A percentile compares a stretch with the other conserved stretches of the same genome.
Conservation (phyloP, 2,797 vertebrate species). For the Hephaestus fuliginosus region DNA sequence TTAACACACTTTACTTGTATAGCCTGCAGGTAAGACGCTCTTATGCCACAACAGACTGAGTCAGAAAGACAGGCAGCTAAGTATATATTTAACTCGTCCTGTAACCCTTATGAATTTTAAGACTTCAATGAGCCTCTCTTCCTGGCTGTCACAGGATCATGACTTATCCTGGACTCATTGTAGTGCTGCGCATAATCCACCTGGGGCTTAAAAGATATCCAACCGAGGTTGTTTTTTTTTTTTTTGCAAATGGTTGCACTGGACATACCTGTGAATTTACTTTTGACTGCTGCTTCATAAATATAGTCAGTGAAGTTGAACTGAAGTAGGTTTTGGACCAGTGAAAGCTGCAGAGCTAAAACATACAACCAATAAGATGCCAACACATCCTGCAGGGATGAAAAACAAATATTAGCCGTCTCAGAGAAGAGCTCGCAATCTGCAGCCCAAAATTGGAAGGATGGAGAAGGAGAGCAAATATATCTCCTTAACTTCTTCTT, state of each 20-base stretch:
- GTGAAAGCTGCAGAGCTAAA: constrained; percentile 33
- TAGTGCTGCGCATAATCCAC: constrained; percentile 25
- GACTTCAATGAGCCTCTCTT: constrained; percentile 38
- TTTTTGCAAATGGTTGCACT: background rate
- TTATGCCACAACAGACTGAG: background rate
- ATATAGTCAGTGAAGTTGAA: background rate
- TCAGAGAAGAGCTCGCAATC: constrained; percentile 35
- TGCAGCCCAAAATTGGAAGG: constrained; percentile 28
- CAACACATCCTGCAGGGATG: constrained; percentile 43
- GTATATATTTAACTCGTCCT: constrained; percentile 35
- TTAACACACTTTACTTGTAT: constrained; percentile 2
- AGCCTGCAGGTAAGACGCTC: constrained; percentile 19
- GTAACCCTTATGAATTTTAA: constrained; percentile 25
- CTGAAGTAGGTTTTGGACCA: constrained; percentile 11
- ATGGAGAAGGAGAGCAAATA: constrained; percentile 36
- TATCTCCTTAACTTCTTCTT: background rate
- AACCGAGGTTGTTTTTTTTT: background rate
- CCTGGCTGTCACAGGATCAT: constrained; percentile 37
- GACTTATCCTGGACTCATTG: constrained; percentile 28
- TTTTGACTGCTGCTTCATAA: background rate
- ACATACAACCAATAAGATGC: constrained; percentile 35
- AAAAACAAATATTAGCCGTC: constrained; percentile 57
- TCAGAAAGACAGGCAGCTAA: constrained; percentile 5
- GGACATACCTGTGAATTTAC: background rate
- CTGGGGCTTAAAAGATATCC: constrained; percentile 20